These are phyloP conservation scores for Drosophila chauvacae DNA, from an alignment of 1,140 invertebrate species.

Conservation along the genomic window DNA sequence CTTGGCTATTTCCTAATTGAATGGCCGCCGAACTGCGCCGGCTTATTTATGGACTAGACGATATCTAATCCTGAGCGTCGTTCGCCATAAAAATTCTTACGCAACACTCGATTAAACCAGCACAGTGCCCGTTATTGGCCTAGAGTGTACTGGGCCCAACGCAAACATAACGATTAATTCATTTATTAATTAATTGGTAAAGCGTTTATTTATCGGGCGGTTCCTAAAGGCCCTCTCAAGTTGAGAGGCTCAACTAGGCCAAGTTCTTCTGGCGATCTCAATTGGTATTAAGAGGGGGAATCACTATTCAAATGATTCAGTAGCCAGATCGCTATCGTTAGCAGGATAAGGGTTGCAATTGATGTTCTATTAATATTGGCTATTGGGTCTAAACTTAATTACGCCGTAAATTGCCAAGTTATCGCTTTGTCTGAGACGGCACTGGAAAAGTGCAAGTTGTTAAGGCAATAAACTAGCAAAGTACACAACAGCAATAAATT, in stretches of 20 bases:
- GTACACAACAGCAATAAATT: slow-evolving; percentile 11
- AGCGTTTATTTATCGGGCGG: slow-evolving; percentile 3
- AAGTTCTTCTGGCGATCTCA: slow-evolving; percentile 2
- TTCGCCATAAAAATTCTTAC: slow-evolving; percentile 54
- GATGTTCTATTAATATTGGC: neutral
- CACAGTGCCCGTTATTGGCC: neutral
- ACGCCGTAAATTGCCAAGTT: slow-evolving; percentile 6
- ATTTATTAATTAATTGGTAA: slow-evolving; percentile 25
- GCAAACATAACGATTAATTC: neutral
- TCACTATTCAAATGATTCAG: slow-evolving; percentile 18
- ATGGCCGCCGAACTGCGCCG: neutral
- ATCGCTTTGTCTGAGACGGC: slow-evolving; percentile 18
- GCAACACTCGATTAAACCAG: slow-evolving; percentile 30
- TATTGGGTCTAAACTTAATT: slow-evolving; percentile 3
- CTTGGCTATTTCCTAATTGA: slow-evolving; percentile 86
- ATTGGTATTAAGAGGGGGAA: neutral
- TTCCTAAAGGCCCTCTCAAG: neutral
- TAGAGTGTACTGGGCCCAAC: slow-evolving; percentile 15
- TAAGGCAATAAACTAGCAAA: neutral
- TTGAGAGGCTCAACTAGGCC: neutral
- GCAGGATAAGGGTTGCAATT: neutral
- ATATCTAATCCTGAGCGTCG: slow-evolving; percentile 57
- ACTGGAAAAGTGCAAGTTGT: slow-evolving; percentile 36
- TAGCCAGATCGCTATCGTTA: slow-evolving; percentile 3
- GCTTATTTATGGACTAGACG: slow-evolving; percentile 55